phyloP scores from a whole-genome alignment of 2,888 invertebrate genomes.

The Apamea epomidion region DNA sequence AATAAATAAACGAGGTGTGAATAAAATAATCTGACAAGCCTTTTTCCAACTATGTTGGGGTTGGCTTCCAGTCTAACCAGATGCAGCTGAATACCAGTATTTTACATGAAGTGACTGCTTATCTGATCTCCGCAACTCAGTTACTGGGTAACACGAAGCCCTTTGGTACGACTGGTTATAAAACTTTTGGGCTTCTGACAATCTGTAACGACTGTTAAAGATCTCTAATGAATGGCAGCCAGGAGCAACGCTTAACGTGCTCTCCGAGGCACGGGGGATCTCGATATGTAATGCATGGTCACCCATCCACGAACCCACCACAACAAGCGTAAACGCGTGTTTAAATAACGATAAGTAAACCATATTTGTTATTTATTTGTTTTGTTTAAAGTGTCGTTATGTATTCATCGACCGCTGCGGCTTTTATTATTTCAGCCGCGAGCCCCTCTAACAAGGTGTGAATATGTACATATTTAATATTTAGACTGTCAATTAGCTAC shows the following conservation, averaged over 20 bases:
- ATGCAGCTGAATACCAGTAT: neutral
- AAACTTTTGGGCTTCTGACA: neutral
- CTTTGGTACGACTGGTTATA: neutral
- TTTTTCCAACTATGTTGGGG: neutral
- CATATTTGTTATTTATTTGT: too few species aligned
- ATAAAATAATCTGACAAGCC: slow-evolving; percentile 2
- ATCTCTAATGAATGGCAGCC: neutral
- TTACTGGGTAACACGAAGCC: neutral
- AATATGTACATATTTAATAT: slow-evolving; percentile 60
- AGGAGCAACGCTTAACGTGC: neutral
- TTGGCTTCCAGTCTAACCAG: neutral
- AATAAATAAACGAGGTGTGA: slow-evolving; percentile 48
- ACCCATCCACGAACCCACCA: too few species aligned
- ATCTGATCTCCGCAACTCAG: neutral
- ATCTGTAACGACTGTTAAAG: neutral
- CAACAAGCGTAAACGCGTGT: too few species aligned
- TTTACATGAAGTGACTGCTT: neutral
- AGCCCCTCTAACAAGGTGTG: slow-evolving; percentile 37
- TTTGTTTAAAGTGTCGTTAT: too few species aligned
- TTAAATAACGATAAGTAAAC: too few species aligned
- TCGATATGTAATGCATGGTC: neutral
- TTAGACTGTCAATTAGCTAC: slow-evolving; percentile 60
- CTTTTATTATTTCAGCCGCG: neutral
- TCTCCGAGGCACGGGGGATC: neutral
- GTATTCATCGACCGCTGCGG: neutral